phyloP scores from a whole-genome alignment of 2,113 vertebrate species.

The Suricata suricatta region DNA sequence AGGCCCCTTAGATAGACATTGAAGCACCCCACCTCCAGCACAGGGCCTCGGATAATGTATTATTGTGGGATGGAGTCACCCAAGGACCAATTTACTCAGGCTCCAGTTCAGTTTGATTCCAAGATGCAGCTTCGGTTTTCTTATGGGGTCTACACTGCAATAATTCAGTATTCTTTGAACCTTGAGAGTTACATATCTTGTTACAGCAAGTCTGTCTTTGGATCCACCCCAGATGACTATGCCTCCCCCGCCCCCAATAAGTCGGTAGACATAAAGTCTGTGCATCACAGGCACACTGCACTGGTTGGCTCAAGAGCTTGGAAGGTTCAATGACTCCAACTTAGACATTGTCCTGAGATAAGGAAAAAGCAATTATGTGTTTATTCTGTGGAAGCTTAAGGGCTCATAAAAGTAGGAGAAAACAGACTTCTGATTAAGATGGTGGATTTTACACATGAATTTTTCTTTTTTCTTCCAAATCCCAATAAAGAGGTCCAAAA shows the following conservation, averaged over 20 bases:
- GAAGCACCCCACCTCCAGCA: not conserved
- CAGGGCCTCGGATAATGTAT: not conserved
- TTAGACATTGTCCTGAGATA: not conserved
- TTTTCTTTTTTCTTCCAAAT: slow-evolving; percentile 34
- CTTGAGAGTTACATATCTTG: not conserved
- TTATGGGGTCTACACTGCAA: not conserved
- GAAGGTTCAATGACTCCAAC: not conserved
- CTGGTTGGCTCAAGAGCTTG: not conserved
- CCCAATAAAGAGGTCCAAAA: not conserved
- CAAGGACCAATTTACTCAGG: not conserved
- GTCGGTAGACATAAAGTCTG: not conserved
- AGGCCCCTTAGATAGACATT: not conserved
- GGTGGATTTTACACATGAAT: not conserved
- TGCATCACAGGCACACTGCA: not conserved
- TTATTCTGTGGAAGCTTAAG: slow-evolving; percentile 32
- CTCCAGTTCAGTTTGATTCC: not conserved
- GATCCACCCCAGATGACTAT: not conserved
- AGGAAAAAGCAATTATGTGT: not conserved
- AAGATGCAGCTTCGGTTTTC: not conserved
- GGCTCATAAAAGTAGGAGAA: not conserved
- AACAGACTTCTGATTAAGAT: slow-evolving; percentile 13
- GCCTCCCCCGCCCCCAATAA: not conserved
- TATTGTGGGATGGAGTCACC: not conserved
- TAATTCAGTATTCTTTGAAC: not conserved
- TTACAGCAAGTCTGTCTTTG: not conserved